Evolutionary conservation across 1,140 invertebrate species (phyloP), one percentile per base, ranked within the genome.

Genomic region (Anagrus nilaparvatae): DNA sequence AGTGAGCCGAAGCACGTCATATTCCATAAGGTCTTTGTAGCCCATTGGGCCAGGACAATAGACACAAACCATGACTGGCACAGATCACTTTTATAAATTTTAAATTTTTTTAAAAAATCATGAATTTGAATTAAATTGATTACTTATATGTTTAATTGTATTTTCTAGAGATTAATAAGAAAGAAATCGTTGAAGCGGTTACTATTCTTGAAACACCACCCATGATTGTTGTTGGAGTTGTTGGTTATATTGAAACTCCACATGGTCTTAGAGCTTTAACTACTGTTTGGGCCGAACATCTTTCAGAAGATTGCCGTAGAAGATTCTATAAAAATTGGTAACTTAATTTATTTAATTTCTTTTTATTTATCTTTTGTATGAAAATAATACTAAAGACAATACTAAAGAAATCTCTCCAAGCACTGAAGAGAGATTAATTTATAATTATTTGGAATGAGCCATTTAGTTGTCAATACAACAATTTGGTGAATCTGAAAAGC

Each of bases 241-340:
- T 97, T 59, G 97, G 97, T 33, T 99, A 99, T 70, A 97, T 99
- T 54, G 91, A 97, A 63, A 99, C 97, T 44, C 96, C 97, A 21
- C 87, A 88, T 71, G 97, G 97, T 57, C 74, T 97, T 35, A 77
- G 93, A 48, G 84, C 89, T 43, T 77, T 99, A 44, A 90, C 93
- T 47, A 96, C 95, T 37, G 83, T 99, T 20, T 99, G 91, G 85
- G 95, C 97, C 40, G 94, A 99, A 67, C 97, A 99, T 78, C 75
- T 99, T 55, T 89, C 88, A 28, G 97, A 99, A 71, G 97, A 99
- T 61, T 98, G 93, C 66, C 81, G 88, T 53, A 83, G 97, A 62
- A 79, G 97, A 53, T 98, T 99, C 76, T 99, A 99, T 76, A 99
- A 98, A 77, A 99, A 99, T 72, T 99, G 97, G 97, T 99, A 80